Percentiles rank a stretch among this genome's conserved stretches.
These are phyloP conservation scores for Artibeus jamaicensis DNA, from an alignment of 2,797 vertebrate species.

Conservation along the genomic window DNA sequence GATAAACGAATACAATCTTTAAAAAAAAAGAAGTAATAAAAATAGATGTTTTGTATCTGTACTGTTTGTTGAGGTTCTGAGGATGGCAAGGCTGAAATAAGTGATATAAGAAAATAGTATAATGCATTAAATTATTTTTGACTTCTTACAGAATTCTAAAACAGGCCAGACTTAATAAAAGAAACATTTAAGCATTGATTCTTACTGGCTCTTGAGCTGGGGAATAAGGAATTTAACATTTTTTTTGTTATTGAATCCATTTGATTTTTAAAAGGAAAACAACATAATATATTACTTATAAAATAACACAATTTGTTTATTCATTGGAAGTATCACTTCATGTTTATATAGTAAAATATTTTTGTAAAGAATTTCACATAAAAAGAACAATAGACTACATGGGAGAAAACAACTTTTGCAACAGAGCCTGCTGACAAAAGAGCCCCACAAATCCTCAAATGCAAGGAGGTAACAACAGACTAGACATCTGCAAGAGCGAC, in stretches of 20 bases:
- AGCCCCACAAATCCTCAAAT: background rate
- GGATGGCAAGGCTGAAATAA: background rate
- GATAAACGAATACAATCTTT: no score
- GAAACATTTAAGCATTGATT: background rate
- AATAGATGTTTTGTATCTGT: background rate
- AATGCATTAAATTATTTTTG: background rate
- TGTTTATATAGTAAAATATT: background rate
- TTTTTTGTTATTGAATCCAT: background rate
- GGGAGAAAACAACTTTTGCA: background rate
- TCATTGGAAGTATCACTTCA: background rate
- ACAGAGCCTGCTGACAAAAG: background rate
- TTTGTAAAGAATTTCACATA: background rate
- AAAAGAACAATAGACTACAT: background rate
- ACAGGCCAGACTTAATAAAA: background rate
- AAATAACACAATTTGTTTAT: background rate
- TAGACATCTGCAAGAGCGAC: background rate
- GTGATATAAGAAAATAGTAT: background rate
- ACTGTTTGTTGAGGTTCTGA: background rate
- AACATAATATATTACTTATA: background rate
- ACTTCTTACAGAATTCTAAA: background rate
- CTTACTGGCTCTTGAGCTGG: background rate
- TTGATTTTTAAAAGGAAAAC: conserved; percentile 24
- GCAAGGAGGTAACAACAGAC: background rate
- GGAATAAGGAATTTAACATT: background rate
- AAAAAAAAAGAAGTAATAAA: no score